Conservation (phyloP, 1,140 invertebrate genomes). For the Neodiprion pinetum region DNA sequence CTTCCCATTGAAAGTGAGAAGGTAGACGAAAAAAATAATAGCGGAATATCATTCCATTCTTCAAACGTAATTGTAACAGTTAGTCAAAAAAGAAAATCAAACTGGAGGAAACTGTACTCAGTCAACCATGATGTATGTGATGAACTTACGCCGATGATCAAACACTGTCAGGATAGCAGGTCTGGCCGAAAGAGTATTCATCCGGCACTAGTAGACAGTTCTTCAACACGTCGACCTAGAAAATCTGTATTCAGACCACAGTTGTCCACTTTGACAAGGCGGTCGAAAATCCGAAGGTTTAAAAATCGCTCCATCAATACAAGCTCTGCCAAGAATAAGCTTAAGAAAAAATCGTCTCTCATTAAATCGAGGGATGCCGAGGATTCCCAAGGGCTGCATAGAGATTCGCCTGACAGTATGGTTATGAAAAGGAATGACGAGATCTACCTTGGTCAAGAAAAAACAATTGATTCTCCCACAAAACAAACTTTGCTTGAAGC, state of each 20-base stretch:
- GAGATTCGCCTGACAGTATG: not conserved
- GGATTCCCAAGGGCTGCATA: not conserved
- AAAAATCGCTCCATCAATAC: not conserved
- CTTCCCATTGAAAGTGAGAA: too few species aligned
- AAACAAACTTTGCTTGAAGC: too few species aligned
- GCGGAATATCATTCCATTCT: too few species aligned
- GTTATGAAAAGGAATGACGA: not conserved
- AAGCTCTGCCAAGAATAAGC: not conserved
- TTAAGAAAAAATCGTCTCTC: not conserved
- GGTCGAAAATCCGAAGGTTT: not conserved
- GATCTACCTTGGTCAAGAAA: not conserved
- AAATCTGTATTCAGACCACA: not conserved
- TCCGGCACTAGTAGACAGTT: not conserved
- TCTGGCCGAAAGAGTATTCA: not conserved
- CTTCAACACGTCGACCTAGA: not conserved
- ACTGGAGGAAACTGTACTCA: too few species aligned
- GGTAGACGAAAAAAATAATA: too few species aligned
- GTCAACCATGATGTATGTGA: too few species aligned
- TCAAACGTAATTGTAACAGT: too few species aligned
- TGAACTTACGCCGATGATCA: too few species aligned
- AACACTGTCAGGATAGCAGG: not conserved
- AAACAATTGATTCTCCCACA: too few species aligned
- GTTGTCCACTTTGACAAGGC: not conserved
- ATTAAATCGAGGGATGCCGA: not conserved
- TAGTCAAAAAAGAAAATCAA: too few species aligned